Evolutionary conservation across 2,888 invertebrate genomes (phyloP), one percentile per base, ranked within the genome.

Genomic region (Helicoverpa assulta): DNA sequence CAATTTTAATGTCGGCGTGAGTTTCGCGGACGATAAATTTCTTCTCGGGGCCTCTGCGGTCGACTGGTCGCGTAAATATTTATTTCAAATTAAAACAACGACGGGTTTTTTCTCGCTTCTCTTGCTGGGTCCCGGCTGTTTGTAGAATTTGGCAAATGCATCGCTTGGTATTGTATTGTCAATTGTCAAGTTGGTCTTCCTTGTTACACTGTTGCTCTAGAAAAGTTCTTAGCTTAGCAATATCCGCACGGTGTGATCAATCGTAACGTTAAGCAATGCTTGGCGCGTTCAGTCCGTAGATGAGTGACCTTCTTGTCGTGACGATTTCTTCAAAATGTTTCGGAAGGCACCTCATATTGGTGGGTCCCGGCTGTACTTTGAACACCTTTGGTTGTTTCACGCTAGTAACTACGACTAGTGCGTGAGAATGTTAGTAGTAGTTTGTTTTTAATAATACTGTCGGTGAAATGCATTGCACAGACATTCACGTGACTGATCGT

Each of bases 31-130:
- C 78, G 52, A 78, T 78, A 76, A 73, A 73, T 78, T 57, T 67
- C 51, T 69, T 69, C 54, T 61, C 7, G 21, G 47, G 55, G 66
- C 51, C 33, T 66, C 63, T 26, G 19, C 60, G 47, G 65, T 57
- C 53, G 60, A 58, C 68, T 55, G 12, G 56, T 18, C 18, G 33
- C 51, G 56, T 78, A 68, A 78, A 78, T 78, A 76, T 78, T 78
- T 78, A 78, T 43, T 59, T 71, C 47, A 59, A 33, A 72, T 63
- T 61, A 52, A 37, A 61, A 72, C 63, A 40, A 26, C 62, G 55
- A 70, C 19, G 37, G 52, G 21, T 64, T 26, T 14, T 52, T 29
- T 19, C 51, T n/a, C 19, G 53, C 19, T 47, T 26, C 12, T 55
- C 16, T 14, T 40, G 37, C 12, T 21, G 58, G 7, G 14, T 7